phyloP scores from a whole-genome alignment of 2,113 vertebrate species.

The Sinocyclocheilus rhinocerous region DNA sequence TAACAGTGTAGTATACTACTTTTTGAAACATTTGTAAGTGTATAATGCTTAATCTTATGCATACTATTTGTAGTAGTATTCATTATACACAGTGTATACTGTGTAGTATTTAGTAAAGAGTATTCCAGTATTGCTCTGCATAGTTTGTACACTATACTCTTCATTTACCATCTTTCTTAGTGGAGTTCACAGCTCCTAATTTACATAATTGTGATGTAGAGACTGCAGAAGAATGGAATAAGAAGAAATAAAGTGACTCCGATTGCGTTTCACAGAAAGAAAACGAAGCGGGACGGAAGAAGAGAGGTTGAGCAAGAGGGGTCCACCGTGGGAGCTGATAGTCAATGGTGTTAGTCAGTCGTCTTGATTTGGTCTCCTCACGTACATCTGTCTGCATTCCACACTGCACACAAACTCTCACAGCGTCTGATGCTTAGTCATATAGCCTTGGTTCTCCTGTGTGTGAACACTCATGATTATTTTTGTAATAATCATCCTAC shows the following conservation, averaged over 20 bases:
- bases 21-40: too few species aligned
- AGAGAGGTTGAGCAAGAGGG: neutral
- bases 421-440: slow-evolving; percentile 24
- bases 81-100: too few species aligned
- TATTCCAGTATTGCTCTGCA: neutral
- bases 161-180: neutral
- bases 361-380: slow-evolving; percentile 1
- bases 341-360: slow-evolving; percentile 10
- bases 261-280: neutral
- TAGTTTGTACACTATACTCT: neutral
- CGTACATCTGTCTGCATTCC: slow-evolving; percentile 11
- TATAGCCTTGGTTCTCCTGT: neutral
- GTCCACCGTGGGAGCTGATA: neutral
- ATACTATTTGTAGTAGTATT: too few species aligned
- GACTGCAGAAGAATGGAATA: neutral
- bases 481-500: neutral
- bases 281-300: neutral
- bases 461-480: slow-evolving; percentile 26
- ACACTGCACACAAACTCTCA: neutral
- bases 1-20: too few species aligned
- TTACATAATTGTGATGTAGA: neutral
- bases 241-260: neutral
- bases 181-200: neutral
- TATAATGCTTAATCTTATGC: too few species aligned
- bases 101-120: too few species aligned